Conservation (phyloP, 2,888 invertebrate genomes). For the Agriopis aurantiaria region DNA sequence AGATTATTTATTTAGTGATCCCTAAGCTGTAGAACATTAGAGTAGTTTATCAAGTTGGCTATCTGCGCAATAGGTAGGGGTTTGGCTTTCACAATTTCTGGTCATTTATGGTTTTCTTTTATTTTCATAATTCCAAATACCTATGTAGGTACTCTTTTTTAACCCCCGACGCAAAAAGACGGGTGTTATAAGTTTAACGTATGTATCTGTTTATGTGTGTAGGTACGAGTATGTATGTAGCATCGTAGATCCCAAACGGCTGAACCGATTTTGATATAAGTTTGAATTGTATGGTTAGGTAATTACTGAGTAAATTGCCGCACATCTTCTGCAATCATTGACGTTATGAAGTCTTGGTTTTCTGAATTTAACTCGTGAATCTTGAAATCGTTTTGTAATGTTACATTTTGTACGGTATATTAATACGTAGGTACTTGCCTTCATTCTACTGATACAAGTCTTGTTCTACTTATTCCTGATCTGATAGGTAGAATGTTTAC, state of each 20-base stretch:
- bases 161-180: no score
- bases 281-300: background rate
- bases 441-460: background rate
- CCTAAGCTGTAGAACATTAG: no score
- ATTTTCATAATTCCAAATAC: no score
- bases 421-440: background rate
- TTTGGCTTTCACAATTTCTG: no score
- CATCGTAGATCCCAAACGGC: no score
- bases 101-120: no score
- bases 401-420: background rate
- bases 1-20: background rate
- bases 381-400: background rate
- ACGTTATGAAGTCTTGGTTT: background rate
- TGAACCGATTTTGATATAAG: background rate
- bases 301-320: slow-evolving; percentile 3
- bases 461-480: background rate
- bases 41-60: no score
- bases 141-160: no score
- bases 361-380: background rate
- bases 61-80: no score
- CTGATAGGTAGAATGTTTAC: background rate
- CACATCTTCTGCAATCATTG: slow-evolving; percentile 1
- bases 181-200: no score
- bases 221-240: no score
- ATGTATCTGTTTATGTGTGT: no score